phyloP scores from a whole-genome alignment of 2,797 vertebrate genomes.

The Coilia nasus region DNA sequence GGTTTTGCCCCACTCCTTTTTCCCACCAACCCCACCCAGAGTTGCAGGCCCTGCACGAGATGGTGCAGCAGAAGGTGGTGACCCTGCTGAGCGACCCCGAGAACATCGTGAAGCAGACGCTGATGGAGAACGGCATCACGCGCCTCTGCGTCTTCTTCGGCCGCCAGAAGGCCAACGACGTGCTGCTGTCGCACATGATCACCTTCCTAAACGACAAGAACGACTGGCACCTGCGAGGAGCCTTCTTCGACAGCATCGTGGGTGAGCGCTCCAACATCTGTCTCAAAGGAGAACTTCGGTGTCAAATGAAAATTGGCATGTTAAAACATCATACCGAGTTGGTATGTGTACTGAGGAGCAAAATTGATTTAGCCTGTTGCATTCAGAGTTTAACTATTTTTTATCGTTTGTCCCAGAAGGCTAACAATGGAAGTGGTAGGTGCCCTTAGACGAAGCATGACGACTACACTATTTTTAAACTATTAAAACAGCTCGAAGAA shows the following conservation, averaged over 20 bases:
- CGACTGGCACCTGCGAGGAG: slow-evolving; percentile 96
- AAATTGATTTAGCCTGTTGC: too few species aligned
- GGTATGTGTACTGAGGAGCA: too few species aligned
- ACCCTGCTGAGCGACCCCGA: slow-evolving; percentile 96
- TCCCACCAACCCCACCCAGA: slow-evolving; percentile 68
- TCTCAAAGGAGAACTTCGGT: too few species aligned
- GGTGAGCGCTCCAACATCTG: slow-evolving; percentile 69
- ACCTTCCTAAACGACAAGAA: slow-evolving; percentile 99
- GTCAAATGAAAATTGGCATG: too few species aligned
- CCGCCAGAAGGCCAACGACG: slow-evolving; percentile 96
- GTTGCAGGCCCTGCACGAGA: slow-evolving; percentile 95
- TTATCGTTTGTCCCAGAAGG: too few species aligned
- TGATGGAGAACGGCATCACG: slow-evolving; percentile 98
- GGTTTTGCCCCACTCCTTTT: neutral
- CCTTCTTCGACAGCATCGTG: slow-evolving; percentile 98
- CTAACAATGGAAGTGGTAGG: too few species aligned
- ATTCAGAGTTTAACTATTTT: too few species aligned
- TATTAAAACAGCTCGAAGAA: too few species aligned
- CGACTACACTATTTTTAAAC: too few species aligned
- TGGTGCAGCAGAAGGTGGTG: slow-evolving; percentile 99
- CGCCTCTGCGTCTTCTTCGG: slow-evolving; percentile 97
- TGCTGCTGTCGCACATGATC: slow-evolving; percentile 97
- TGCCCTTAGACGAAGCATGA: too few species aligned
- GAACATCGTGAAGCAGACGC: slow-evolving; percentile 96
- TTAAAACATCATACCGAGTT: too few species aligned